Evolutionary conservation across 1,140 invertebrate genomes (phyloP).

Genomic region (Adoxophyes honmai): DNA sequence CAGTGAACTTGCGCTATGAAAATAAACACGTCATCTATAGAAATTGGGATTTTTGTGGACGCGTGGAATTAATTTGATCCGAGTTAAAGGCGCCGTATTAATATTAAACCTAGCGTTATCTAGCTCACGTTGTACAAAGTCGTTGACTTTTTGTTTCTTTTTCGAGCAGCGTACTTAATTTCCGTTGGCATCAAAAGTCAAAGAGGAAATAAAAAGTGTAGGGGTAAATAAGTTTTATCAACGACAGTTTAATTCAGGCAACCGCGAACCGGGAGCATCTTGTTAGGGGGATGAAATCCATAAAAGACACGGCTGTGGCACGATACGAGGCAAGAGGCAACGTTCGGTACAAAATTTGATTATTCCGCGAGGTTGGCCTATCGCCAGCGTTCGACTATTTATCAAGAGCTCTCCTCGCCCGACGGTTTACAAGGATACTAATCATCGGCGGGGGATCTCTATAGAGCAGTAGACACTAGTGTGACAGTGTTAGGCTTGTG

Average conservation of each 20-base stretch:
- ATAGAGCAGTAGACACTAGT: constrained; percentile 35
- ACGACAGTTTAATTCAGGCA: constrained; percentile 70
- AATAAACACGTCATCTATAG: constrained; percentile 63
- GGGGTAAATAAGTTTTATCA: constrained; percentile 60
- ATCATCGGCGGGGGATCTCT: constrained; percentile 55
- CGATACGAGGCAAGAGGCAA: constrained; percentile 45
- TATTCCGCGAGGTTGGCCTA: constrained; percentile 75
- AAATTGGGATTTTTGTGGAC: constrained; percentile 8
- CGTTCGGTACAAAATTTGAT: constrained; percentile 70
- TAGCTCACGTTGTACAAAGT: too few species aligned
- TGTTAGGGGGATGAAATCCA: constrained; percentile 73
- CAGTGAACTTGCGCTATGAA: constrained; percentile 57
- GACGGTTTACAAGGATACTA: constrained; percentile 70
- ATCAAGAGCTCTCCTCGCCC: constrained; percentile 58
- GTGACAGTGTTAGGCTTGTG: not conserved
- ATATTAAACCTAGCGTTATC: too few species aligned
- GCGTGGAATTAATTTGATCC: constrained; percentile 2
- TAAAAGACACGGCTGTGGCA: constrained; percentile 65
- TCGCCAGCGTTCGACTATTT: constrained; percentile 71
- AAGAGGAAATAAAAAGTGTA: constrained; percentile 50
- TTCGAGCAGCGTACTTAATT: too few species aligned
- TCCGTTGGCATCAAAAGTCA: constrained; percentile 27
- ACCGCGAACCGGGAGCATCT: constrained; percentile 63
- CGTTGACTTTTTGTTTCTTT: too few species aligned
- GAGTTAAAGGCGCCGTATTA: constrained; percentile 8